A percentile compares a stretch with the other conserved stretches of the same genome.
These are phyloP conservation scores for Drosophila mauritiana DNA, from an alignment of 1,140 invertebrate species.

Conservation along the genomic window DNA sequence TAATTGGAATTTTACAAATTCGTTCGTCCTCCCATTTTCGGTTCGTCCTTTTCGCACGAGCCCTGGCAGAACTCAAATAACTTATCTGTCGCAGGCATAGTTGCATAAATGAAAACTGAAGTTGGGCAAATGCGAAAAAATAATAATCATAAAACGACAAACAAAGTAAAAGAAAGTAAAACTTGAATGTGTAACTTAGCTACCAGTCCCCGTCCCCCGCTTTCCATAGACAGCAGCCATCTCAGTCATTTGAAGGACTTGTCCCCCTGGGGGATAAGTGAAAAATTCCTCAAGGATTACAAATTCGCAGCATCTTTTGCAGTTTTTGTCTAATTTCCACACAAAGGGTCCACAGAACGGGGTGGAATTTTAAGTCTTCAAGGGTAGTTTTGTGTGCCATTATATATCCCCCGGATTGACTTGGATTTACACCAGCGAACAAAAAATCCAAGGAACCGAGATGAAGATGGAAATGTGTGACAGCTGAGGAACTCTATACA, in stretches of 20 bases:
- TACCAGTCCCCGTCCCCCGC: constrained; percentile 10
- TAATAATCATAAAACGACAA: constrained; percentile 49
- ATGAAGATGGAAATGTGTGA: constrained; percentile 52
- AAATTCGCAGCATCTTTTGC: constrained; percentile 78
- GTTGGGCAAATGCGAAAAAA: constrained; percentile 52
- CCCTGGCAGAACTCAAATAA: constrained; percentile 67
- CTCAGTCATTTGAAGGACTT: constrained; percentile 20
- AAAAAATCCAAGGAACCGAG: constrained; percentile 1
- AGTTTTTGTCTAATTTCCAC: constrained; percentile 75
- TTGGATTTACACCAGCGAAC: constrained; percentile 69
- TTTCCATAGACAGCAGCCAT: background rate
- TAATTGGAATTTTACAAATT: constrained; percentile 83
- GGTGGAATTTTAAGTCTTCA: constrained; percentile 49
- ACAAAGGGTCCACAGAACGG: constrained; percentile 29
- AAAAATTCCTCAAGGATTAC: constrained; percentile 80
- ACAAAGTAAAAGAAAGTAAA: constrained; percentile 66
- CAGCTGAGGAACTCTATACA: constrained; percentile 52
- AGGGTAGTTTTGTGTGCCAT: constrained; percentile 39
- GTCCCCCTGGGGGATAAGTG: constrained; percentile 69
- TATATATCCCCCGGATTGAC: constrained; percentile 68
- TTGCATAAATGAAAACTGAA: constrained; percentile 75
- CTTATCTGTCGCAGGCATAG: constrained; percentile 68
- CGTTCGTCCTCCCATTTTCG: constrained; percentile 50
- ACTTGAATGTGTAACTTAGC: constrained; percentile 74
- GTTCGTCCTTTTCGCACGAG: constrained; percentile 2